Percentiles rank a stretch among this genome's conserved stretches.
phyloP scores from a whole-genome alignment of 2,113 vertebrate genomes.

The Podarcis muralis region DNA sequence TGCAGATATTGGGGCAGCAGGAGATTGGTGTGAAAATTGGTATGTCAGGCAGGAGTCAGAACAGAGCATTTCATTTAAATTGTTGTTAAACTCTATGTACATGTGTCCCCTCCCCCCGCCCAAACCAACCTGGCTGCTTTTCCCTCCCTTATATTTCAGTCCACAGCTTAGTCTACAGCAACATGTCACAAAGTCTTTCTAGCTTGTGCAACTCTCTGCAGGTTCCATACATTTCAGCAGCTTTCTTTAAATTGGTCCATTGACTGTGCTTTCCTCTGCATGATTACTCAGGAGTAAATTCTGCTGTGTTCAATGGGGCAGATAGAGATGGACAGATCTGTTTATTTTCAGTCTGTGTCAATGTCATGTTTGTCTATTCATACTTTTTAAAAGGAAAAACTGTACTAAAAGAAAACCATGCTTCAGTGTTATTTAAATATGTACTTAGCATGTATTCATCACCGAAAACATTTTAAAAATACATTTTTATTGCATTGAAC shows the following conservation, averaged over 20 bases:
- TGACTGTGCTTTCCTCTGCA: background rate
- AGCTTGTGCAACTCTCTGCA: background rate
- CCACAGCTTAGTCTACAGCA: background rate
- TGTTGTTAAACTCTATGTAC: slow-evolving; percentile 34
- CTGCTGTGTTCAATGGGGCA: background rate
- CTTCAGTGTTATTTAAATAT: too few species aligned
- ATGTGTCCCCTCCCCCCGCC: background rate
- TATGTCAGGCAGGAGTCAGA: slow-evolving; percentile 33
- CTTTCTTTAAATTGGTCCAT: background rate
- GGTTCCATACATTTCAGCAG: background rate
- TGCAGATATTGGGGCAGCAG: background rate
- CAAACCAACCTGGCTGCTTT: too few species aligned
- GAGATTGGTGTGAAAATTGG: slow-evolving; percentile 44
- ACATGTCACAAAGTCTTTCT: background rate
- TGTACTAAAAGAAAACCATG: too few species aligned
- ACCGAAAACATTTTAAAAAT: too few species aligned
- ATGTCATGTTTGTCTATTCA: too few species aligned
- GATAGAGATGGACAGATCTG: too few species aligned
- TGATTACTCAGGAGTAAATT: background rate
- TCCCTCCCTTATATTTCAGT: background rate
- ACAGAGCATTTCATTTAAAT: slow-evolving; percentile 36
- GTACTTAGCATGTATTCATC: too few species aligned
- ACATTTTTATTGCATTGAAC: too few species aligned
- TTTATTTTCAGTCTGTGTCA: too few species aligned
- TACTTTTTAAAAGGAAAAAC: too few species aligned